Evolutionary conservation across 2,797 vertebrate genomes (phyloP), one percentile per base, ranked within the genome.

Genomic region (Phrynocephalus forsythii): DNA sequence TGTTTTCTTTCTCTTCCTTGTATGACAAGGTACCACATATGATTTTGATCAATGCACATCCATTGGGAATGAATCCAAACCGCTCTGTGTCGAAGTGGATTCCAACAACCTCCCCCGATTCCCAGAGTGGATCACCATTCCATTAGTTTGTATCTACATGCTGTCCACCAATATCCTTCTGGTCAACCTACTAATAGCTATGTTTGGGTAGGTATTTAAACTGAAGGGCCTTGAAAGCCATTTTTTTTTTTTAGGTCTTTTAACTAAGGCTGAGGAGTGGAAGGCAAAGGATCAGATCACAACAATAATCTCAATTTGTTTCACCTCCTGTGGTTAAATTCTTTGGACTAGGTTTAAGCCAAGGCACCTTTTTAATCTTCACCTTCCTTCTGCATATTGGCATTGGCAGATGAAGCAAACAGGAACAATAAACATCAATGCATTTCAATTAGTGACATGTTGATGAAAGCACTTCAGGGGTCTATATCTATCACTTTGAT

Each of bases 71-170:
- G 97, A 97, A 86, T 97, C 97, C 22, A 97, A 97, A 81, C 97
- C 97, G 0, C 91, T 97, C 71, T 97, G 97, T 0, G 97, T 97
- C 90, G 97, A 97, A 88, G 89, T 97, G 93, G 97, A 97, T 6
- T 95, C 95, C 79, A 94, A 97, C 86, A 95, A 95, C 87, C 87
- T 94, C 1, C 97, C 97, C 0, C 96, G 97, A 20, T 97, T 97
- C 89, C 97, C 97, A 0, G 97, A 97, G 90, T 97, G 97, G 97
- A 95, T 97, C 91, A 97, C 97, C 89, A 97, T 97, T n/a, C 97
- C 97, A 0, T 94, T 97, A 0, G 97, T 97, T 75, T 97, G 97
- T 90, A 95, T 97, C 91, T 97, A 97, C 86, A 97, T 97, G 97
- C 95, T 97, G 3, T 97, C 97, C 38, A 97, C 97, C 38, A 97